Percentiles rank a stretch among this genome's conserved stretches.
These are phyloP conservation scores for Drosophila sulfurigaster DNA, from an alignment of 1,140 invertebrate genomes.

Conservation along the genomic window DNA sequence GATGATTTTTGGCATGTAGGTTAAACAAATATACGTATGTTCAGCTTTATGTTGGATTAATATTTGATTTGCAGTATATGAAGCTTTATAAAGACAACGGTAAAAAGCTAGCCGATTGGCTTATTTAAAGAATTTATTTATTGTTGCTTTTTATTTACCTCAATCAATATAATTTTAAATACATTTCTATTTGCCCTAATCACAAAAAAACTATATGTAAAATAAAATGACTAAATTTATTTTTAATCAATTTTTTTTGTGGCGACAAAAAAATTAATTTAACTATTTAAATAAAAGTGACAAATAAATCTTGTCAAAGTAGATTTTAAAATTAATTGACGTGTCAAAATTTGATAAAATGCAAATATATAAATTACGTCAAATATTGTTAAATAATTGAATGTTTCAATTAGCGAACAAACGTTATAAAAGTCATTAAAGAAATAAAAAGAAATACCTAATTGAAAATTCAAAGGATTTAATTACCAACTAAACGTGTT, in stretches of 20 bases:
- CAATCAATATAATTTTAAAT: too few relatives aligned
- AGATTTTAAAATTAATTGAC: neutral
- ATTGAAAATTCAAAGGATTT: constrained; percentile 12
- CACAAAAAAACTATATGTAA: too few relatives aligned
- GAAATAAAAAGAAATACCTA: constrained; percentile 1
- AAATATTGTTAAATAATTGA: neutral
- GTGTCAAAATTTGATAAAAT: neutral
- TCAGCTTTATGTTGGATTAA: neutral
- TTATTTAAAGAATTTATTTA: too few relatives aligned
- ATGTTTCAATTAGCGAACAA: neutral
- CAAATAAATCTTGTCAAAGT: neutral
- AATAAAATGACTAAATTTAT: too few relatives aligned
- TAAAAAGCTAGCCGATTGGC: too few relatives aligned
- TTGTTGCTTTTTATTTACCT: too few relatives aligned
- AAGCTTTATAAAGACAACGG: neutral
- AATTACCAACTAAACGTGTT: constrained; percentile 1
- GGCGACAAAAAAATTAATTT: neutral
- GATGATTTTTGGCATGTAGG: neutral
- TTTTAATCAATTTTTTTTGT: too few relatives aligned
- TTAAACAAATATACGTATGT: constrained; percentile 8
- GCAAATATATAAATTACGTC: neutral
- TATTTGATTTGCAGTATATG: neutral
- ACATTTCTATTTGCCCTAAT: too few relatives aligned
- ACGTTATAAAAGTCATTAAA: neutral
- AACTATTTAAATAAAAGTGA: neutral